Conservation (phyloP, 2,888 invertebrate genomes). For the Platypus cylindrus region DNA sequence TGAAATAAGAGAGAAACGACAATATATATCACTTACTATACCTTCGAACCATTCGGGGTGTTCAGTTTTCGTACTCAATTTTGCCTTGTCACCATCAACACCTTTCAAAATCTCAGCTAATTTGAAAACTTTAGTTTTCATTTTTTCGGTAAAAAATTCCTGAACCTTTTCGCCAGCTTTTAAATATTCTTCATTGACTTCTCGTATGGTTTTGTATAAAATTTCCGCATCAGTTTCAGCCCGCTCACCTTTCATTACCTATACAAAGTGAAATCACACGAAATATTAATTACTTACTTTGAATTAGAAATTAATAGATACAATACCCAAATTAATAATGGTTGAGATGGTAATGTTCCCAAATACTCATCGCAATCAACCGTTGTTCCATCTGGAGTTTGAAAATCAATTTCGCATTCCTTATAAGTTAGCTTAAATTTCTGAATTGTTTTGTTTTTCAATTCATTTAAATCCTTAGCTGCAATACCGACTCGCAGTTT, state of each 20-base stretch:
- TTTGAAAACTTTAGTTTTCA: slow-evolving; percentile 42
- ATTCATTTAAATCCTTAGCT: slow-evolving; percentile 49
- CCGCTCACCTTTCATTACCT: slow-evolving; percentile 32
- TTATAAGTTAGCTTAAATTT: slow-evolving; percentile 38
- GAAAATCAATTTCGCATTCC: slow-evolving; percentile 28
- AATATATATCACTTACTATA: no score
- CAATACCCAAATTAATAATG: slow-evolving; percentile 48
- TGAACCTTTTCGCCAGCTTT: slow-evolving; percentile 58
- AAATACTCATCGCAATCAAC: slow-evolving; percentile 69
- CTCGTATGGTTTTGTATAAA: slow-evolving; percentile 55
- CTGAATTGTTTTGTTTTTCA: slow-evolving; percentile 53
- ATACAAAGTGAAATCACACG: slow-evolving; percentile 40
- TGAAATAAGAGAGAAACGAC: no score
- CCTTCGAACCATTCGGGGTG: slow-evolving; percentile 76
- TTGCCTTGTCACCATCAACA: slow-evolving; percentile 43
- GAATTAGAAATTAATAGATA: not conserved
- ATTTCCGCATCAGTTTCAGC: slow-evolving; percentile 51
- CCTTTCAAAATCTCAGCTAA: slow-evolving; percentile 34
- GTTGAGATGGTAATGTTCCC: slow-evolving; percentile 59
- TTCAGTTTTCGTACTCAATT: slow-evolving; percentile 43
- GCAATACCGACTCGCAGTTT: slow-evolving; percentile 59
- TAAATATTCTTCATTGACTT: slow-evolving; percentile 54
- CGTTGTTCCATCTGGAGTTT: slow-evolving; percentile 50
- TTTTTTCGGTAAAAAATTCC: slow-evolving; percentile 59
- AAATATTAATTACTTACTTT: no score